Percentiles rank a stretch among this genome's conserved stretches.
Conservation (phyloP, 1,140 invertebrate genomes). For the Plectrocnemia conspersa region DNA sequence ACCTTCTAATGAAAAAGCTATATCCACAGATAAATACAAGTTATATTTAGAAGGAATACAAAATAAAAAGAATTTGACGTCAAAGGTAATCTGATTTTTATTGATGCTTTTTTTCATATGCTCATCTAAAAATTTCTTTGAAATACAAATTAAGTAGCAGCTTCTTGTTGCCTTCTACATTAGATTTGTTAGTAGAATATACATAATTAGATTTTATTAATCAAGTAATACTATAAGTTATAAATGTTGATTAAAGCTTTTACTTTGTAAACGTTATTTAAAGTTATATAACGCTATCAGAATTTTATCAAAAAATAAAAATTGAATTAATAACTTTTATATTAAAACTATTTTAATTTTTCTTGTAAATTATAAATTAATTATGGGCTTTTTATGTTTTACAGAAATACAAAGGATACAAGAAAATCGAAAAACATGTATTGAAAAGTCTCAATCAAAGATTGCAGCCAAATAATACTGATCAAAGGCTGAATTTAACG, state of each 20-base stretch:
- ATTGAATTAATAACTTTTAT: conserved; percentile 1
- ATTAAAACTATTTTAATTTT: conserved; percentile 5
- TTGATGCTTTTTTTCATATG: too few relatives aligned
- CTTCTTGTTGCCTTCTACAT: too few relatives aligned
- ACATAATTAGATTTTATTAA: too few relatives aligned
- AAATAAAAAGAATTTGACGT: conserved; percentile 47
- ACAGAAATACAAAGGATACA: conserved; percentile 51
- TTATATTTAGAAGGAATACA: conserved; percentile 50
- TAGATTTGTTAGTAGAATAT: too few relatives aligned
- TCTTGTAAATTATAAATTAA: conserved; percentile 13
- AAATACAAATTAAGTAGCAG: too few relatives aligned
- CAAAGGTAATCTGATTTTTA: too few relatives aligned
- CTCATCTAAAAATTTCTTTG: too few relatives aligned
- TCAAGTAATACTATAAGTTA: too few relatives aligned
- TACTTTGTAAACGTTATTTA: too few relatives aligned
- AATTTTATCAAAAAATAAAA: too few relatives aligned
- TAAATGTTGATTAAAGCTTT: too few relatives aligned
- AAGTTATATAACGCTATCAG: too few relatives aligned
- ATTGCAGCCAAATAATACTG: conserved; percentile 37
- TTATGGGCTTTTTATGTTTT: conserved; percentile 36
- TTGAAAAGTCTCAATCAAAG: conserved; percentile 48
- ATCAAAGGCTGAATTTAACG: conserved; percentile 8
- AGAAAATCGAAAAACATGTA: conserved; percentile 49
- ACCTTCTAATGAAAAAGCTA: conserved; percentile 52
- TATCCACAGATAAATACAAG: conserved; percentile 48